phyloP scores from a whole-genome alignment of 2,113 vertebrate genomes.

The Nyctereutes procyonoides region DNA sequence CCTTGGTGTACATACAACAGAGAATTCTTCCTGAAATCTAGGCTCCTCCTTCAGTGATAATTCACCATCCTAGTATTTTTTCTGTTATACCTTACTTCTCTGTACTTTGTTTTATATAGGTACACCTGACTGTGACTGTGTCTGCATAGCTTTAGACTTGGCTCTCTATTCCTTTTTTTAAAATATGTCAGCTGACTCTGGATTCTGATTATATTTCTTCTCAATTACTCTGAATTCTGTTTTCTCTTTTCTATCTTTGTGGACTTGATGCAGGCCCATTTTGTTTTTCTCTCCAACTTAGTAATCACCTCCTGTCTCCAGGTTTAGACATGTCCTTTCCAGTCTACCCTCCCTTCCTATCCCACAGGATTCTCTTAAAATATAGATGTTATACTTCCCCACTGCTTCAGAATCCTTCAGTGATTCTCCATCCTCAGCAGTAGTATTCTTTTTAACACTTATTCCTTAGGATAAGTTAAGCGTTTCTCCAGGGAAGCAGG shows the following conservation, averaged over 20 bases:
- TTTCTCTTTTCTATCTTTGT: background rate
- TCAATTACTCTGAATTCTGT: background rate
- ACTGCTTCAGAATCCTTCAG: background rate
- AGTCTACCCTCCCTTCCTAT: background rate
- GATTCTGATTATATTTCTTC: conserved; percentile 15
- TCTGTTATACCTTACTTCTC: background rate
- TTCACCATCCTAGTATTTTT: background rate
- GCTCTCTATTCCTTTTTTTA: conserved; percentile 16
- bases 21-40: background rate
- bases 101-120: background rate
- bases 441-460: background rate
- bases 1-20: background rate
- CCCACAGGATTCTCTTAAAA: conserved; percentile 31
- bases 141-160: conserved; percentile 12
- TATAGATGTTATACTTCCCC: background rate
- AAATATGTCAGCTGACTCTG: background rate
- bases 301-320: background rate
- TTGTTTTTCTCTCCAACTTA: background rate
- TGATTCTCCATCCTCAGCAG: background rate
- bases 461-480: background rate
- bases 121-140: background rate
- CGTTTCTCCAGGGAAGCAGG: conserved; percentile 23
- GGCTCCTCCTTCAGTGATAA: background rate
- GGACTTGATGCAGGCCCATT: background rate
- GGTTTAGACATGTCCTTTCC: background rate